Conservation (phyloP, 2,797 vertebrate genomes). For the Phrynocephalus forsythii region DNA sequence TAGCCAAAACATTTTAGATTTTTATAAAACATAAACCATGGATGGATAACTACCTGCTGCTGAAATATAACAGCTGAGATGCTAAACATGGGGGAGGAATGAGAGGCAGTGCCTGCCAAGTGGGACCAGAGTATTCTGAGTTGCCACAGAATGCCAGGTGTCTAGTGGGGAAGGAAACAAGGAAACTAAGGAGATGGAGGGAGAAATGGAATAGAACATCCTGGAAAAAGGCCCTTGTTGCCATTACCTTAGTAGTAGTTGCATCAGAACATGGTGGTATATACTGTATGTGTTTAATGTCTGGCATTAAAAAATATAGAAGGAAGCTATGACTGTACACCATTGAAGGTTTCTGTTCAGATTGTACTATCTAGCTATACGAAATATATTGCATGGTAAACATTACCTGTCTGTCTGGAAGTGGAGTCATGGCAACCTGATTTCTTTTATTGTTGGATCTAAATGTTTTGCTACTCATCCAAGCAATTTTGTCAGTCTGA, state of each 20-base stretch:
- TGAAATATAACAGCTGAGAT: not conserved
- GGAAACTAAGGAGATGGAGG: not conserved
- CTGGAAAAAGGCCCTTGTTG: not conserved
- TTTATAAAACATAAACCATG: too few species aligned
- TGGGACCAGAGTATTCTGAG: not conserved
- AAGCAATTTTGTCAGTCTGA: too few species aligned
- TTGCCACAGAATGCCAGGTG: not conserved
- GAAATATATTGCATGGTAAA: constrained; percentile 21
- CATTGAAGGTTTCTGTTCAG: constrained; percentile 1
- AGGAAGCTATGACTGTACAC: not conserved
- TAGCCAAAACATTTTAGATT: too few species aligned
- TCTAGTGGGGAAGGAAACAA: not conserved
- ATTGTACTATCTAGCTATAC: not conserved
- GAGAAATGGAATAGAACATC: not conserved
- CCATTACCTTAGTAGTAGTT: not conserved
- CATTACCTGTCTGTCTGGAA: not conserved
- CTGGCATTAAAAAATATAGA: not conserved
- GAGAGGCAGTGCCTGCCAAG: not conserved
- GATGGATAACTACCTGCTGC: not conserved
- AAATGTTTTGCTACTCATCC: too few species aligned
- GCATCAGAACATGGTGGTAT: not conserved
- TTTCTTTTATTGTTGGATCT: too few species aligned
- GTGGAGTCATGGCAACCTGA: too few species aligned
- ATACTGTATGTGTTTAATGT: not conserved
- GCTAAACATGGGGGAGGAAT: not conserved